phyloP scores from a whole-genome alignment of 2,888 invertebrate genomes.

The Thereva unica region DNA sequence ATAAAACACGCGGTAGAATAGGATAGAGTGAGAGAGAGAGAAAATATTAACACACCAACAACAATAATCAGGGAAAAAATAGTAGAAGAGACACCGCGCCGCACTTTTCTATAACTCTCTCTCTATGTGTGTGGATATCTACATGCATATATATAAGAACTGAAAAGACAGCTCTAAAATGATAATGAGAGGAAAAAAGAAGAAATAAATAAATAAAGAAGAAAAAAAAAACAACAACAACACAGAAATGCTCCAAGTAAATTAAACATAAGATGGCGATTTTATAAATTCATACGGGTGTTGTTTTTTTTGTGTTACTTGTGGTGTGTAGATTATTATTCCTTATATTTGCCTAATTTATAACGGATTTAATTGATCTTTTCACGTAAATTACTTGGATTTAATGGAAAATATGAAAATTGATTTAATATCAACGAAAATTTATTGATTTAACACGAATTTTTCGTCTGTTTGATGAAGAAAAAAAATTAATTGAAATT shows the following conservation, averaged over 20 bases:
- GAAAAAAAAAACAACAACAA: constrained; percentile 27
- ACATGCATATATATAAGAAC: too few relatives aligned
- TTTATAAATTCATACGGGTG: constrained; percentile 41
- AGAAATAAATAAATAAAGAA: constrained; percentile 16
- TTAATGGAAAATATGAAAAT: too few relatives aligned
- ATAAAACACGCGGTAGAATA: constrained; percentile 31
- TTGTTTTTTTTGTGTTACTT: too few relatives aligned
- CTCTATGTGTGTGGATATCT: too few relatives aligned
- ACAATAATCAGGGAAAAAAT: too few relatives aligned
- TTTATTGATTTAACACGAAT: too few relatives aligned
- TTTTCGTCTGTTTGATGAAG: too few relatives aligned
- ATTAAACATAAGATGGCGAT: constrained; percentile 43
- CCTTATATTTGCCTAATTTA: constrained; percentile 36
- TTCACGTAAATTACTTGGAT: background rate
- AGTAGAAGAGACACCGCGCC: too few relatives aligned
- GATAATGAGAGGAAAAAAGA: constrained; percentile 31
- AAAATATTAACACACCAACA: too few relatives aligned
- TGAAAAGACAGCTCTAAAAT: constrained; percentile 22
- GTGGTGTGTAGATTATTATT: constrained; percentile 24
- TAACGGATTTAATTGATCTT: constrained; percentile 34
- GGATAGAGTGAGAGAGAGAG: constrained; percentile 22
- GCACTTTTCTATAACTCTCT: too few relatives aligned
- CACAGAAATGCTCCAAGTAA: constrained; percentile 27
- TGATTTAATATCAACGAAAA: too few relatives aligned
- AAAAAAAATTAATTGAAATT: too few relatives aligned